Percentiles rank a stretch among this genome's conserved stretches.
Conservation (phyloP, 2,888 invertebrate species). For the Bruchidius siliquastri region DNA sequence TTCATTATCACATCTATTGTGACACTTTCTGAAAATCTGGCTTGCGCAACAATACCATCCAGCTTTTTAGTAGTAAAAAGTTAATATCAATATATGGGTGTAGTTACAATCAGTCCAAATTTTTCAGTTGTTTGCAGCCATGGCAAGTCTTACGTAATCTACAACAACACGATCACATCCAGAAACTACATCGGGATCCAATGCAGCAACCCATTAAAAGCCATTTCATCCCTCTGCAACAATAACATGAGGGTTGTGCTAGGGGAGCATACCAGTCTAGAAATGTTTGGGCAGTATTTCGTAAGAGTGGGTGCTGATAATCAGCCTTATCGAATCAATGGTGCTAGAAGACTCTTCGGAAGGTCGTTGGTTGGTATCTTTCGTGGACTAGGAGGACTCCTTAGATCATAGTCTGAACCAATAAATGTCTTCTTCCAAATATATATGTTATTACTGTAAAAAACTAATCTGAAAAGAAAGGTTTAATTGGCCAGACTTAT, state of each 20-base stretch:
- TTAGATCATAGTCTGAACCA: neutral
- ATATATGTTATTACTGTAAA: too few relatives aligned
- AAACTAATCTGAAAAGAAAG: too few relatives aligned
- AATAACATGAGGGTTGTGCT: slow-evolving; percentile 20
- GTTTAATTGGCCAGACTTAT: too few relatives aligned
- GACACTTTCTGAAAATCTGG: too few relatives aligned
- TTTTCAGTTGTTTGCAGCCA: slow-evolving; percentile 30
- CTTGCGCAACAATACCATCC: too few relatives aligned
- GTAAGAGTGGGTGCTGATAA: neutral
- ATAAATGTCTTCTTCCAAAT: neutral
- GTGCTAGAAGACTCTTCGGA: neutral
- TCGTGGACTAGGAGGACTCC: neutral
- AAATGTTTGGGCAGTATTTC: neutral
- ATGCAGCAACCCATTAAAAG: slow-evolving; percentile 21
- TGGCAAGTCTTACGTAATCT: slow-evolving; percentile 22
- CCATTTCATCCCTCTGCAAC: slow-evolving; percentile 19
- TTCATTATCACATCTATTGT: too few relatives aligned
- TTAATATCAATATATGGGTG: neutral
- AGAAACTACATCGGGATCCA: slow-evolving; percentile 20
- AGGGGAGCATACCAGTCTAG: slow-evolving; percentile 21
- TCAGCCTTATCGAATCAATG: neutral
- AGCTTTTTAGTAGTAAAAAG: too few relatives aligned
- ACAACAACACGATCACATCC: slow-evolving; percentile 20
- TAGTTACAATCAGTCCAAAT: neutral
- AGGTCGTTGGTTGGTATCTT: neutral